These are phyloP conservation scores for Musca domestica DNA, from an alignment of 1,140 invertebrate genomes.

Conservation along the genomic window DNA sequence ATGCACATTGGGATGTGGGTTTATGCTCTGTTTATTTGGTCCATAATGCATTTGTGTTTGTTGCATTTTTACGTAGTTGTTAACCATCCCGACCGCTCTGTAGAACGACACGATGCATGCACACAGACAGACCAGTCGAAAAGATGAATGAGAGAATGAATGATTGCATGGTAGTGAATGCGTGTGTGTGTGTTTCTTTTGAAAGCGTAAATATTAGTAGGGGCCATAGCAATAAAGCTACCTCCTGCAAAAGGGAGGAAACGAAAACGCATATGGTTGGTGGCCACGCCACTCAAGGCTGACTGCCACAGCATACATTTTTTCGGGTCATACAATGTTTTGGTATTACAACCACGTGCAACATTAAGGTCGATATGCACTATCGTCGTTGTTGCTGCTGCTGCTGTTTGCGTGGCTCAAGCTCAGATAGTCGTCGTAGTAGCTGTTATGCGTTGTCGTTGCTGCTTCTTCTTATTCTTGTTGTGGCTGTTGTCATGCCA, in stretches of 20 bases:
- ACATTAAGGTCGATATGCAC: neutral
- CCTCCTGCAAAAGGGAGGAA: too few relatives aligned
- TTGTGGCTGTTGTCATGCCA: neutral
- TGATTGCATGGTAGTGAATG: too few relatives aligned
- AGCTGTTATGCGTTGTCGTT: neutral
- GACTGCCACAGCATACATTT: too few relatives aligned
- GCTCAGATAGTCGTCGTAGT: neutral
- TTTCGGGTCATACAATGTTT: neutral
- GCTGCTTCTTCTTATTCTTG: neutral
- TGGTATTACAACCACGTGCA: neutral
- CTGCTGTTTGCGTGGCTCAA: neutral
- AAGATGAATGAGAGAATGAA: too few relatives aligned
- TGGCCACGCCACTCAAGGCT: too few relatives aligned
- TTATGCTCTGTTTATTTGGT: slow-evolving; percentile 15
- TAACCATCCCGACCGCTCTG: neutral
- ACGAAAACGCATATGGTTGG: too few relatives aligned
- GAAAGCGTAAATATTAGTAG: too few relatives aligned
- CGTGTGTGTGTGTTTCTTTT: too few relatives aligned
- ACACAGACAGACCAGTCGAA: too few relatives aligned
- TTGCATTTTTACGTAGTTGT: neutral
- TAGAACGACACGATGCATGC: too few relatives aligned
- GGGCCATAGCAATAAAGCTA: too few relatives aligned
- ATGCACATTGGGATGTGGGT: slow-evolving; percentile 16
- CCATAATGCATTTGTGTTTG: slow-evolving; percentile 6
- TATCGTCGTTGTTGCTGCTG: neutral